Conservation (phyloP, 2,888 invertebrate genomes). For the Caenorhabditis sp. region DNA sequence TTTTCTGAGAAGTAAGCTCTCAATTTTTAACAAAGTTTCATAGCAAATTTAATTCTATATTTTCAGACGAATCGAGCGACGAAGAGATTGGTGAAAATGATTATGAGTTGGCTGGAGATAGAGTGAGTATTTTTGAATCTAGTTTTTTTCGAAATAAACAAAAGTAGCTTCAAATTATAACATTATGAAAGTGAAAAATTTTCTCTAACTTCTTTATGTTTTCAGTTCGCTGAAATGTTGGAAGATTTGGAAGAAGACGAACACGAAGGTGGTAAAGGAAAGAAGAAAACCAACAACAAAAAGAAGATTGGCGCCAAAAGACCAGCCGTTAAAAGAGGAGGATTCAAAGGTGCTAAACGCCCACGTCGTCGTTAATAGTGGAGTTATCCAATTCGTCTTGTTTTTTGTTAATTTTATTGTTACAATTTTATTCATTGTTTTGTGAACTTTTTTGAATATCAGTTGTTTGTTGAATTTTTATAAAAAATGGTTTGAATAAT, state of each 20-base stretch:
- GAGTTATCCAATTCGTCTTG: too few species aligned
- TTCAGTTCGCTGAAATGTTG: conserved; percentile 54
- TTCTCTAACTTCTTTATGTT: too few species aligned
- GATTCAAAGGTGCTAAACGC: not conserved
- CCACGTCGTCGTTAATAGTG: not conserved
- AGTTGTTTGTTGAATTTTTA: conserved; percentile 2
- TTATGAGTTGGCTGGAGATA: conserved; percentile 42
- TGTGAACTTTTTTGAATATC: not conserved
- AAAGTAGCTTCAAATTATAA: too few species aligned
- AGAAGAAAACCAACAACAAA: conserved; percentile 5
- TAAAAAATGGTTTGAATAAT: too few species aligned
- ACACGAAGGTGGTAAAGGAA: conserved; percentile 16
- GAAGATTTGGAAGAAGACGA: conserved; percentile 57
- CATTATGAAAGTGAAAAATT: too few species aligned
- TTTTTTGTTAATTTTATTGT: not conserved
- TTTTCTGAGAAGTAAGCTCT: not conserved
- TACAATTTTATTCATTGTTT: not conserved
- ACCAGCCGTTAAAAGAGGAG: not conserved
- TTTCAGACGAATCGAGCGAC: conserved; percentile 43
- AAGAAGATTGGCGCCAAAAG: not conserved
- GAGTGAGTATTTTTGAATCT: not conserved
- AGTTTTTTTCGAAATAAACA: too few species aligned
- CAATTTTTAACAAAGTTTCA: not conserved
- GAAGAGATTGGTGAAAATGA: conserved; percentile 46
- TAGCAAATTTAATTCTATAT: not conserved